A percentile compares a stretch with the other conserved stretches of the same genome.
Conservation (phyloP, 2,888 invertebrate species). For the Acronicta leporina region DNA sequence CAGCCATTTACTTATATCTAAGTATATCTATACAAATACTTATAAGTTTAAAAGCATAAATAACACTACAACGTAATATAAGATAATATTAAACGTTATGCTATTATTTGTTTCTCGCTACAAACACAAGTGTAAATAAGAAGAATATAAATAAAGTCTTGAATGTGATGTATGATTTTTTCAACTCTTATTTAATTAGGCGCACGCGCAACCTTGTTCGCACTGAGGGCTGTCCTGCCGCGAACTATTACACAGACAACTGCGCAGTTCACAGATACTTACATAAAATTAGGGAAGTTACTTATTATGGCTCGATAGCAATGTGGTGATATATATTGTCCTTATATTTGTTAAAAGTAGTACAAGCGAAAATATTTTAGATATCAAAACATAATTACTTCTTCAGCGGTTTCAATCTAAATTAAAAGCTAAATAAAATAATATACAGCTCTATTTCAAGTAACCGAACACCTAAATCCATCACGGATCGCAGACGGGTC, state of each 20-base stretch:
- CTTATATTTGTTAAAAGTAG: conserved; percentile 4
- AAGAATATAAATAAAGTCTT: conserved; percentile 41
- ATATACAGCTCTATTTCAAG: too few species aligned
- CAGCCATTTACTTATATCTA: too few species aligned
- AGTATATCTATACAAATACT: too few species aligned
- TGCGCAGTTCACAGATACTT: conserved; percentile 72
- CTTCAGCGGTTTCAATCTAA: too few species aligned
- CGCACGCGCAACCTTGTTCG: conserved; percentile 64
- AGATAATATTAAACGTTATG: conserved; percentile 36
- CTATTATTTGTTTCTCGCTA: conserved; percentile 29
- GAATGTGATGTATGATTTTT: conserved; percentile 50
- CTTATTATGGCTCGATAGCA: conserved; percentile 53
- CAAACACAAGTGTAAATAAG: conserved; percentile 26
- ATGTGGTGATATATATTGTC: conserved; percentile 6
- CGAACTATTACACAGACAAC: conserved; percentile 64
- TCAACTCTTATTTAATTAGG: conserved; percentile 57
- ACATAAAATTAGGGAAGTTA: conserved; percentile 61
- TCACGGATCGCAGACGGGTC: too few species aligned
- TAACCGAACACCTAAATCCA: too few species aligned
- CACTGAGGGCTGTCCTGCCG: conserved; percentile 52
- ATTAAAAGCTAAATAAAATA: too few species aligned
- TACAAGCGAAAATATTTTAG: background rate
- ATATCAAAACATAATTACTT: too few species aligned
- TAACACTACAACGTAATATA: conserved; percentile 7
- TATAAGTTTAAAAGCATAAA: conserved; percentile 18